Percentiles rank a stretch among this genome's conserved stretches.
phyloP scores from a whole-genome alignment of 2,113 vertebrate genomes.

The Chascanopsetta lugubris region DNA sequence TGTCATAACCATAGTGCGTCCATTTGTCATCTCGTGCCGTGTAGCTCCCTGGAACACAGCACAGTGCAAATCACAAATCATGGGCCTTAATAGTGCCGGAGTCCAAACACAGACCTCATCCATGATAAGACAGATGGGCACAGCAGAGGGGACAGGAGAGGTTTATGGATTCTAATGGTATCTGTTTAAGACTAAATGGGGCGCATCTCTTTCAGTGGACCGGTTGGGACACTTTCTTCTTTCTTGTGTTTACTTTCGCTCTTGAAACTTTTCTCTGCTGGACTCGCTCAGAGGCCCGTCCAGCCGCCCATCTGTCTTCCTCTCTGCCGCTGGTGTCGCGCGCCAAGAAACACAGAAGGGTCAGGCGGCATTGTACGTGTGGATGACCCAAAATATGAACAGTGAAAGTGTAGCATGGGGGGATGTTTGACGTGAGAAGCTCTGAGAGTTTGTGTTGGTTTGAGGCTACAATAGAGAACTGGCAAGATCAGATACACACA shows the following conservation, averaged over 20 bases:
- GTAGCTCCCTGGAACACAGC: conserved; percentile 7
- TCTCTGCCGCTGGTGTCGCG: conserved; percentile 13
- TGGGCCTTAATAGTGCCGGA: conserved; percentile 29
- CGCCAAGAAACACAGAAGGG: conserved; percentile 46
- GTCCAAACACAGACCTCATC: conserved; percentile 46
- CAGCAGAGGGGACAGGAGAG: conserved; percentile 6
- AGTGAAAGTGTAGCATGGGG: conserved; percentile 5
- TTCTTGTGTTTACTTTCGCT: conserved; percentile 31
- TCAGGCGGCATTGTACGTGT: conserved; percentile 23
- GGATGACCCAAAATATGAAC: conserved; percentile 37
- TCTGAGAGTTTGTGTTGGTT: background rate
- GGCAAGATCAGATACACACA: no score
- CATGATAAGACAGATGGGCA: conserved; percentile 41
- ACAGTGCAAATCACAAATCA: conserved; percentile 50
- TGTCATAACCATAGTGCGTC: conserved; percentile 41
- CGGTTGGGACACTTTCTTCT: conserved; percentile 16
- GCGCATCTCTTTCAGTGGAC: conserved; percentile 29
- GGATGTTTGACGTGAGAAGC: conserved; percentile 16
- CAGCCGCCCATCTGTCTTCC: conserved; percentile 37
- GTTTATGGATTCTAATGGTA: conserved; percentile 31
- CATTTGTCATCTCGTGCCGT: conserved; percentile 44
- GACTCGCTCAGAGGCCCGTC: conserved; percentile 25
- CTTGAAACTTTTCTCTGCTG: conserved; percentile 27
- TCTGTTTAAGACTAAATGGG: conserved; percentile 35
- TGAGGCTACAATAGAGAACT: background rate